Evolutionary conservation across 2,888 invertebrate species (phyloP), one percentile per base, ranked within the genome.

Genomic region (Caenorhabditis macrosperma): DNA sequence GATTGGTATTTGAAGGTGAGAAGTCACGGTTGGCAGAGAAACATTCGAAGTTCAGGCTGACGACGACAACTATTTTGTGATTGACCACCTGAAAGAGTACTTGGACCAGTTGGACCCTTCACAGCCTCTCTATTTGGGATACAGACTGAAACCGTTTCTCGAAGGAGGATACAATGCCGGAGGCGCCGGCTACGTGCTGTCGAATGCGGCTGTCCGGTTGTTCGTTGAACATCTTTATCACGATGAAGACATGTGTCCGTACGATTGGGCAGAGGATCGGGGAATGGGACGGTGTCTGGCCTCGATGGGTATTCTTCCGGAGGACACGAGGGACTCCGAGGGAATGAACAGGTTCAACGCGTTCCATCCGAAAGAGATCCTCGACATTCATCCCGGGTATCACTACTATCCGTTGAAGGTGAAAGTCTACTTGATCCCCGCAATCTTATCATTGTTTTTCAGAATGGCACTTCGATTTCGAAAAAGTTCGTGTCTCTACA

Each of bases 1-100:
- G 85, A 86, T 59, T 87, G 86, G 86, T 86, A 86, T 54, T 54
- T 86, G 30, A 86, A 86, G 76, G 84, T 86, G 15, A 7, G 46
- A 4, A 46, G 4, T 4, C 26, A 9, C n/a, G 41, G n/a, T 15
- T 15, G 6, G n/a, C 15, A 30, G 4, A 20, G 10, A 6, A 30
- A 24, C 2, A 2, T 24, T 9, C 3, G 17, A 6, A 4, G 5
- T 72, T 17, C 55, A 86, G 82, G 85, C 86, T 1, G 86, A 87
- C 59, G 87, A 87, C 63, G 87, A 87, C 64, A 83, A 81, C 12
- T 87, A 85, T 63, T 67, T 84, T 20, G 74, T 86, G 12, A 77
- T 85, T n/a, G 87, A 86, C 35, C 82, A 87, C 55, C 66, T 87
- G 54, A 67, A 71, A 24, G 63, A 67, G n/a, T 86, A 79, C 22